A percentile compares a stretch with the other conserved stretches of the same genome.
phyloP scores from a whole-genome alignment of 2,113 vertebrate genomes.

The Rafetus swinhoei region DNA sequence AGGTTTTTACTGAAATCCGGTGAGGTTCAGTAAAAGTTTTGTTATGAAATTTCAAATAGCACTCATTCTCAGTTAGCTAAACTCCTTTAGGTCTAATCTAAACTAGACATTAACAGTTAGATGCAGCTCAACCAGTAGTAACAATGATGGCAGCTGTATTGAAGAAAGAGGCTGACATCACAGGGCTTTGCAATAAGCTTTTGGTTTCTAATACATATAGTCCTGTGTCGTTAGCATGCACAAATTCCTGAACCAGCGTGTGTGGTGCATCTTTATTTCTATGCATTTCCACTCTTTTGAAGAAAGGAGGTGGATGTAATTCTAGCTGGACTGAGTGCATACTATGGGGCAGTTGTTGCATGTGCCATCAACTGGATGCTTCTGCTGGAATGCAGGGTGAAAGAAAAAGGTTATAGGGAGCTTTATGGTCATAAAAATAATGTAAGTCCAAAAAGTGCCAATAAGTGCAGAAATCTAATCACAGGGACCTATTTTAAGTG shows the following conservation, averaged over 20 bases:
- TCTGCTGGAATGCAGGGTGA: slow-evolving; percentile 34
- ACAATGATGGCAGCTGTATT: background rate
- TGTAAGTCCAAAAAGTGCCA: slow-evolving; percentile 7
- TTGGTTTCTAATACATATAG: background rate
- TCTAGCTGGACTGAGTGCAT: slow-evolving; percentile 5
- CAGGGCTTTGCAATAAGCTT: background rate
- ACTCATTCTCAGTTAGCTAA: background rate
- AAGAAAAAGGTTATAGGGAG: slow-evolving; percentile 18
- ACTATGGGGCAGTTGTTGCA: slow-evolving; percentile 48
- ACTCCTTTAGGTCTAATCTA: background rate
- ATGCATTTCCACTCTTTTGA: slow-evolving; percentile 36
- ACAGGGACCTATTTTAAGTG: slow-evolving; percentile 13
- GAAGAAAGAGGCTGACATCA: background rate
- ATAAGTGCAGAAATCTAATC: slow-evolving; percentile 43
- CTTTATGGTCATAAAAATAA: slow-evolving; percentile 20
- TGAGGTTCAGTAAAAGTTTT: background rate
- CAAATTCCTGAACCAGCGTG: slow-evolving; percentile 17
- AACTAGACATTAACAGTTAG: background rate
- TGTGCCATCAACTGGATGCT: background rate
- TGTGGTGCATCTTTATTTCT: slow-evolving; percentile 17
- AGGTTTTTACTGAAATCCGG: background rate
- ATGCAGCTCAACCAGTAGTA: background rate
- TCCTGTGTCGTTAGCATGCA: background rate
- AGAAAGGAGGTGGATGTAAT: slow-evolving; percentile 11
- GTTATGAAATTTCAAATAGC: background rate